A percentile compares a stretch with the other conserved stretches of the same genome.
Evolutionary conservation across 2,797 vertebrate genomes (phyloP).

Genomic region (Botia almorhae): DNA sequence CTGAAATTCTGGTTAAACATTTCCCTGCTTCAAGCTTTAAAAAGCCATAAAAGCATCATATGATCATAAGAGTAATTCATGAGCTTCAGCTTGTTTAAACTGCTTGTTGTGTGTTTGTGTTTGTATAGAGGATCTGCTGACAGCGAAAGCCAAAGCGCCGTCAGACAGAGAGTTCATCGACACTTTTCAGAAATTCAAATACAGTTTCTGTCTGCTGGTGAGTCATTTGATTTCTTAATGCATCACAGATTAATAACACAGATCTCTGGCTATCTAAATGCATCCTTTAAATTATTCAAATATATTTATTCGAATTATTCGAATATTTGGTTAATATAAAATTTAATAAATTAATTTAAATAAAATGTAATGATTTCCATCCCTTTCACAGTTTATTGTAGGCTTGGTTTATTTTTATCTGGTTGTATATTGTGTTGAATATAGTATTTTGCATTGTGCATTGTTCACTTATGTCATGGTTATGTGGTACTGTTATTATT

Average conservation of each 20-base stretch:
- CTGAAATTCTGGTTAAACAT: not conserved
- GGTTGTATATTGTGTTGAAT: too few relatives aligned
- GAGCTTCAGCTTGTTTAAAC: not conserved
- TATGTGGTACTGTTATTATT: too few relatives aligned
- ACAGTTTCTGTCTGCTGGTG: slow-evolving; percentile 89
- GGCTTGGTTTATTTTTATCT: too few relatives aligned
- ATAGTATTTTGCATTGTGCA: too few relatives aligned
- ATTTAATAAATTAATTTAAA: too few relatives aligned
- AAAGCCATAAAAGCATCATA: not conserved
- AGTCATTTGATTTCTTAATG: slow-evolving; percentile 55
- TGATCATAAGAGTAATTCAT: too few relatives aligned
- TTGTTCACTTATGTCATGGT: too few relatives aligned
- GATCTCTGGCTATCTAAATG: not conserved
- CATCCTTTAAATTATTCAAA: not conserved
- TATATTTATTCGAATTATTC: too few relatives aligned
- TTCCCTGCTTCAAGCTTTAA: not conserved
- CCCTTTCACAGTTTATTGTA: too few relatives aligned
- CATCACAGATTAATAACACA: slow-evolving; percentile 4
- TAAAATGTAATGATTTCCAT: too few relatives aligned
- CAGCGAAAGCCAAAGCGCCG: slow-evolving; percentile 79
- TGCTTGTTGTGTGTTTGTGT: slow-evolving; percentile 25
- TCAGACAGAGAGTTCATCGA: slow-evolving; percentile 81
- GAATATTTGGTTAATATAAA: too few relatives aligned
- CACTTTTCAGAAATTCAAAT: slow-evolving; percentile 89
- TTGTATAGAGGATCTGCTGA: slow-evolving; percentile 79